A percentile compares a stretch with the other conserved stretches of the same genome.
Conservation (phyloP, 2,797 vertebrate species). For the Tolypeutes matacus region DNA sequence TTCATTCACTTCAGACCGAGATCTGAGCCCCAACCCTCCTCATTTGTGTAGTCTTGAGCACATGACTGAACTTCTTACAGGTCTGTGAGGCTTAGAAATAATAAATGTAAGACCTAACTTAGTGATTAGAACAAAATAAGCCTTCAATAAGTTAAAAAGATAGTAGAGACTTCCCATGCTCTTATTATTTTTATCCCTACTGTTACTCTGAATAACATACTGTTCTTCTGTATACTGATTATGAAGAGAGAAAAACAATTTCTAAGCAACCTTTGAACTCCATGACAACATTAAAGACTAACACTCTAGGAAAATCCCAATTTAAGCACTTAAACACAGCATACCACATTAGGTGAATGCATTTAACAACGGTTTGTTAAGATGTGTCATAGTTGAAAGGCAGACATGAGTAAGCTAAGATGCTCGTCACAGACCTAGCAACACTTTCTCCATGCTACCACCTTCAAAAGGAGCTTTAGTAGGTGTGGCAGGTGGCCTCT, state of each 20-base stretch:
- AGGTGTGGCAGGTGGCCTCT: background rate
- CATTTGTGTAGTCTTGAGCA: background rate
- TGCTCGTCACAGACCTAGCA: background rate
- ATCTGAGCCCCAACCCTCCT: background rate
- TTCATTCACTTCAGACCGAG: background rate
- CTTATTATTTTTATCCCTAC: background rate
- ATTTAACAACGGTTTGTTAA: background rate
- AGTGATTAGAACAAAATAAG: background rate
- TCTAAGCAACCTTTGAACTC: background rate
- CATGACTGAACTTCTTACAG: background rate
- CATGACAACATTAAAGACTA: background rate
- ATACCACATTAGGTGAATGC: background rate
- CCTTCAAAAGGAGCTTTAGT: background rate
- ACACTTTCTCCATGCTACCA: background rate
- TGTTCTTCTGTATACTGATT: background rate
- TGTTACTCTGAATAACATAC: background rate
- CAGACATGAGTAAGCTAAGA: background rate
- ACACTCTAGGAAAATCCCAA: background rate
- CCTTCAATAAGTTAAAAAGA: background rate
- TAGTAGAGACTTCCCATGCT: background rate
- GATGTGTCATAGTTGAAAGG: background rate
- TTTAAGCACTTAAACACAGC: background rate
- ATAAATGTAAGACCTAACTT: background rate
- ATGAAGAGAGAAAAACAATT: background rate
- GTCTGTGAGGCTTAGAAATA: background rate